phyloP scores from a whole-genome alignment of 2,888 invertebrate species.

The Orthosia gracilis region DNA sequence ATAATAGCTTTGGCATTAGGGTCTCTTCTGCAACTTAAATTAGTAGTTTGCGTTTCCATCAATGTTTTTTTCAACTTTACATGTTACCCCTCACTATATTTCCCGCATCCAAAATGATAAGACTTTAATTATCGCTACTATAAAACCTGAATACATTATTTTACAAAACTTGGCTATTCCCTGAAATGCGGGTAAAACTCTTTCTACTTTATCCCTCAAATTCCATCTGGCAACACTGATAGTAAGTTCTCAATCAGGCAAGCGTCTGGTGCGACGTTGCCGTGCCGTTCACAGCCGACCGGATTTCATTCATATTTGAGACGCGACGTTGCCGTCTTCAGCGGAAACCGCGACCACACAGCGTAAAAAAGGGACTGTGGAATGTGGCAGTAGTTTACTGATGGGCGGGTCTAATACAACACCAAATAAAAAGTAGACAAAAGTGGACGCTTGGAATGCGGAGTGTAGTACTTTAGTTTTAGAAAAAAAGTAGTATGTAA shows the following conservation, averaged over 20 bases:
- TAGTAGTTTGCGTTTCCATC: background rate
- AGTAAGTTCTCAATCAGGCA: slow-evolving; percentile 89
- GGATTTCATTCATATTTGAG: slow-evolving; percentile 91
- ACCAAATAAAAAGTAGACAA: slow-evolving; percentile 86
- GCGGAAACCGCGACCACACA: slow-evolving; percentile 91
- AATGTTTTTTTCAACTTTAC: too few relatives aligned
- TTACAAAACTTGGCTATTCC: slow-evolving; percentile 15
- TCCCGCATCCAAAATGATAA: background rate
- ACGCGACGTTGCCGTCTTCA: slow-evolving; percentile 90
- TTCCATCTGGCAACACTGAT: slow-evolving; percentile 69
- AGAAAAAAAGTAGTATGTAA: slow-evolving; percentile 24
- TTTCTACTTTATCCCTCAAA: slow-evolving; percentile 64
- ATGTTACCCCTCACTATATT: background rate
- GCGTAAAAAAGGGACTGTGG: slow-evolving; percentile 90
- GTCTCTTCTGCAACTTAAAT: background rate
- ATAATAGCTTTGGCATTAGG: background rate
- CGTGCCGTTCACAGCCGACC: slow-evolving; percentile 86
- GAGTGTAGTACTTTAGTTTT: slow-evolving; percentile 74
- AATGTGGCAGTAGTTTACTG: slow-evolving; percentile 89
- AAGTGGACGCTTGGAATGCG: slow-evolving; percentile 84
- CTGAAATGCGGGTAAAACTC: slow-evolving; percentile 21
- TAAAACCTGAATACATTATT: background rate
- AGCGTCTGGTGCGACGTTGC: slow-evolving; percentile 90
- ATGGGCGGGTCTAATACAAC: slow-evolving; percentile 86
- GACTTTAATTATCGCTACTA: background rate